phyloP scores from a whole-genome alignment of 2,888 invertebrate genomes.

The Ichneumoninae sp. region DNA sequence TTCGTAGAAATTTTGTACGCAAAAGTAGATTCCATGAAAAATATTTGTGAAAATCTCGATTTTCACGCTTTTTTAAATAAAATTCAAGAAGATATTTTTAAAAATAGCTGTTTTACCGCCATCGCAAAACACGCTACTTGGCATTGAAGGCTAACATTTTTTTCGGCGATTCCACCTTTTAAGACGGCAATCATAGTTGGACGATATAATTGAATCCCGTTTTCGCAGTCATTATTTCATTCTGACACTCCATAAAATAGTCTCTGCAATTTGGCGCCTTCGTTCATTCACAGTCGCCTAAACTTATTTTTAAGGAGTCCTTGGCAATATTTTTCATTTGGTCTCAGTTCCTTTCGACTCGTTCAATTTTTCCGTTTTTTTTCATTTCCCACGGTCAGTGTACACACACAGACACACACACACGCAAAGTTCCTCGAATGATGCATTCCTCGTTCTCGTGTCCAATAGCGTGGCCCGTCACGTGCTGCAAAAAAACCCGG shows the following conservation, averaged over 20 bases:
- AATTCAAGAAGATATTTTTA: neutral
- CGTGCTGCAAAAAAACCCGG: neutral
- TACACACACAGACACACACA: neutral
- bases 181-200: neutral
- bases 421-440: neutral
- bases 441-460: conserved; percentile 35
- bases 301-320: neutral
- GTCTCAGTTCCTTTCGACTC: neutral
- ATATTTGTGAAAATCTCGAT: too few species aligned
- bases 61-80: neutral
- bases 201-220: neutral
- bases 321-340: neutral
- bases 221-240: neutral
- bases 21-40: too few species aligned
- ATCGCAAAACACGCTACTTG: neutral
- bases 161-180: neutral
- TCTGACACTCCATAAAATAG: neutral
- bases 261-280: neutral
- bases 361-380: neutral
- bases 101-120: neutral
- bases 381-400: neutral
- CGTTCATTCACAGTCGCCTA: neutral
- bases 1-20: too few species aligned
- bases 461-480: conserved; percentile 5
- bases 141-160: neutral